phyloP scores from a whole-genome alignment of 2,113 vertebrate genomes.

The Bubo bubo region DNA sequence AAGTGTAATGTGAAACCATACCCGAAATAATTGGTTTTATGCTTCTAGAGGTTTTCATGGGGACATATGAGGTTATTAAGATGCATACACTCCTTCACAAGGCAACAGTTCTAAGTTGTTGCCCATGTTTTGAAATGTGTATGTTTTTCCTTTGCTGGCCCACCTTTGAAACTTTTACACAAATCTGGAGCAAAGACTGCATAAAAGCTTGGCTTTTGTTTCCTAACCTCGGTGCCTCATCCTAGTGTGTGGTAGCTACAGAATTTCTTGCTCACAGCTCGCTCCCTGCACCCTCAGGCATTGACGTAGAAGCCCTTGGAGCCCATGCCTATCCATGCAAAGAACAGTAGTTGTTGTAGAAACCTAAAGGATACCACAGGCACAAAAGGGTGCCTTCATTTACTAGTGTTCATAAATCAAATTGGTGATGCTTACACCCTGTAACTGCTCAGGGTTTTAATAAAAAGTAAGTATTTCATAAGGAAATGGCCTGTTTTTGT shows the following conservation, averaged over 20 bases:
- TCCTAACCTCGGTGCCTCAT: not conserved
- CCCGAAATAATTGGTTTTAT: conserved; percentile 69
- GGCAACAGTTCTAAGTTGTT: not conserved
- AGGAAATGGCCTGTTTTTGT: not conserved
- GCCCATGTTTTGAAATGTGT: not conserved
- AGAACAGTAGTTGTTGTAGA: not conserved
- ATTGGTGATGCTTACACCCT: not conserved
- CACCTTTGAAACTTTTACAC: not conserved
- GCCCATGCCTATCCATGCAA: not conserved
- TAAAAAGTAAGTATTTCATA: not conserved
- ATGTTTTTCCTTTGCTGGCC: not conserved
- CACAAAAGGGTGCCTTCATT: not conserved
- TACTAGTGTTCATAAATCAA: not conserved
- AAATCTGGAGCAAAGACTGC: not conserved
- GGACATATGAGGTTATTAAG: conserved; percentile 31
- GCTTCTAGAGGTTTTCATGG: conserved; percentile 50
- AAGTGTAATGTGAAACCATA: conserved; percentile 2
- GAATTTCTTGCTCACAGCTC: not conserved
- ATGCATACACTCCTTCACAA: not conserved
- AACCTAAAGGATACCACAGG: not conserved
- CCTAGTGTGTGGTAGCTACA: not conserved
- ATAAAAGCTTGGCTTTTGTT: not conserved
- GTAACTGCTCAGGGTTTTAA: not conserved
- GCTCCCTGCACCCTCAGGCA: not conserved
- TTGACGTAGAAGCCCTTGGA: not conserved